Conservation (phyloP, 2,113 vertebrate species). For the Camelus bactrianus region DNA sequence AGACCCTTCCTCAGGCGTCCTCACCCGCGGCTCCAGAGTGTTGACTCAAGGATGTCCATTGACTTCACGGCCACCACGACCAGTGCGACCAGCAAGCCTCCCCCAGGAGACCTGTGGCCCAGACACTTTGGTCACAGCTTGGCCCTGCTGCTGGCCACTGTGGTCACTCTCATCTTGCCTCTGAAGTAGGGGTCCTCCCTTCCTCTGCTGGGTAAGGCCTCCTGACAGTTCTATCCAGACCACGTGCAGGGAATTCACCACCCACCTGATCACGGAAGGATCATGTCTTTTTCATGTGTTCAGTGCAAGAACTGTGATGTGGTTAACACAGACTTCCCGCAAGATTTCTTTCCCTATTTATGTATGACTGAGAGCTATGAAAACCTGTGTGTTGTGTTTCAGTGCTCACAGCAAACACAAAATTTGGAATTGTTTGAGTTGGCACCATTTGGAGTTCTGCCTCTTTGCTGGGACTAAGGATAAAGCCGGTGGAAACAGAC, state of each 20-base stretch:
- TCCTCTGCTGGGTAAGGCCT: too few species aligned
- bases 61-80: too few species aligned
- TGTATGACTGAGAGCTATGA: neutral
- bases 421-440: neutral
- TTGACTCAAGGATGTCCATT: neutral
- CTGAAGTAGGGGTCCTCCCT: neutral
- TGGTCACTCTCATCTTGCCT: neutral
- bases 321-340: neutral
- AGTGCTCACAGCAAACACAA: neutral
- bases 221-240: neutral
- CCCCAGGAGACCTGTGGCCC: too few species aligned
- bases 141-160: neutral
- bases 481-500: neutral
- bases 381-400: neutral
- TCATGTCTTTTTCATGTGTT: neutral
- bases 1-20: neutral
- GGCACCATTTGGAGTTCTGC: neutral
- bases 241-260: neutral
- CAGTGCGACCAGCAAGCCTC: neutral
- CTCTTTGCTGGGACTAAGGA: neutral
- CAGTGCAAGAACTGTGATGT: neutral
- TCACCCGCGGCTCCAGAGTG: neutral
- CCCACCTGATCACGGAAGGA: neutral
- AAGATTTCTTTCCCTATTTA: neutral
- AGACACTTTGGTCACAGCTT: too few species aligned